phyloP scores from a whole-genome alignment of 2,113 vertebrate genomes.

The Apteryx owenii region DNA sequence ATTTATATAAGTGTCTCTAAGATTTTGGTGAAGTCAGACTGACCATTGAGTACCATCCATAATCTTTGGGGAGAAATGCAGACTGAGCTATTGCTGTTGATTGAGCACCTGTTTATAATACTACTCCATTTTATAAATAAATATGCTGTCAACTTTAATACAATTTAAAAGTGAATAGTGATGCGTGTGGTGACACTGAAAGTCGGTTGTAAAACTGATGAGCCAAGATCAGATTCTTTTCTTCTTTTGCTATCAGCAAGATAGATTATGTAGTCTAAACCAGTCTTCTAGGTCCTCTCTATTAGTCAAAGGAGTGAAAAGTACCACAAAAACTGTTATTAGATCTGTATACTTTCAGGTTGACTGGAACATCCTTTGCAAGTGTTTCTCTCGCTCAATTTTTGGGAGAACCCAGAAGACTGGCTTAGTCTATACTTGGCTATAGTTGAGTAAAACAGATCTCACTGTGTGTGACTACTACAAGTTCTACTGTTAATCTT shows the following conservation, averaged over 20 bases:
- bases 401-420: not conserved
- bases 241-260: not conserved
- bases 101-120: not conserved
- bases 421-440: not conserved
- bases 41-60: not conserved
- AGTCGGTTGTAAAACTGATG: not conserved
- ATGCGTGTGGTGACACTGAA: not conserved
- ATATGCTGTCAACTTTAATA: not conserved
- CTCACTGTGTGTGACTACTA: not conserved
- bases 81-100: not conserved
- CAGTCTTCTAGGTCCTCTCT: not conserved
- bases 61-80: not conserved
- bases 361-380: not conserved
- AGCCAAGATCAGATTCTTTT: not conserved
- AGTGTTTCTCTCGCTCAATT: accelerated
- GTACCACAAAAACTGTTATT: accelerated
- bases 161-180: not conserved
- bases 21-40: not conserved
- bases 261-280: accelerated
- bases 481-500: not conserved
- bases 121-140: not conserved
- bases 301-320: not conserved
- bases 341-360: not conserved
- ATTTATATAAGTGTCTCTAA: not conserved
- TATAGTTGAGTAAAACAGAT: not conserved